These are phyloP conservation scores for Sander vitreus DNA, from an alignment of 2,113 vertebrate genomes.

Conservation along the genomic window DNA sequence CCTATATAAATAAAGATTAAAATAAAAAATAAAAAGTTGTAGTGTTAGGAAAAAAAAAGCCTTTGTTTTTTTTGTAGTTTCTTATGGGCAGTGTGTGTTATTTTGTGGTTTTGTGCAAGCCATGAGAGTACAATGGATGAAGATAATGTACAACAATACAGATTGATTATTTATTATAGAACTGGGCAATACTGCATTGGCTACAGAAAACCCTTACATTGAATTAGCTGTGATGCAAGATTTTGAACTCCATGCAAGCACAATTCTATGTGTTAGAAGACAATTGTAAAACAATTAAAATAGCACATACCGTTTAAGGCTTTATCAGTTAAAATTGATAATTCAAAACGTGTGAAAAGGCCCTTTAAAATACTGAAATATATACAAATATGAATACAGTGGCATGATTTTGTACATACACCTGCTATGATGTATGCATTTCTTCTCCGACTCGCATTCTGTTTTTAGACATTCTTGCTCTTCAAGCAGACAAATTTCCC, in stretches of 20 bases:
- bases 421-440: background rate
- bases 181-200: background rate
- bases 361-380: background rate
- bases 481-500: slow-evolving; percentile 65
- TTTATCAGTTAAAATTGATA: background rate
- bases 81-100: background rate
- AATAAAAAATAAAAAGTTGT: no score
- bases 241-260: background rate
- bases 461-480: slow-evolving; percentile 54
- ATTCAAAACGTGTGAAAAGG: background rate
- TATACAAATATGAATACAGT: no score
- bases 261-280: background rate
- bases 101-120: background rate
- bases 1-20: no score
- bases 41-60: background rate
- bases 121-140: background rate
- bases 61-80: background rate
- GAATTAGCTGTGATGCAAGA: background rate
- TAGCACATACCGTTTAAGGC: background rate
- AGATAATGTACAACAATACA: background rate
- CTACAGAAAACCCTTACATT: background rate
- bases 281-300: background rate
- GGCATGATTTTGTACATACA: background rate
- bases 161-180: background rate
- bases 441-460: slow-evolving; percentile 21